Evolutionary conservation across 2,797 vertebrate genomes (phyloP), one percentile per base, ranked within the genome.

Genomic region (Tapirus indicus): DNA sequence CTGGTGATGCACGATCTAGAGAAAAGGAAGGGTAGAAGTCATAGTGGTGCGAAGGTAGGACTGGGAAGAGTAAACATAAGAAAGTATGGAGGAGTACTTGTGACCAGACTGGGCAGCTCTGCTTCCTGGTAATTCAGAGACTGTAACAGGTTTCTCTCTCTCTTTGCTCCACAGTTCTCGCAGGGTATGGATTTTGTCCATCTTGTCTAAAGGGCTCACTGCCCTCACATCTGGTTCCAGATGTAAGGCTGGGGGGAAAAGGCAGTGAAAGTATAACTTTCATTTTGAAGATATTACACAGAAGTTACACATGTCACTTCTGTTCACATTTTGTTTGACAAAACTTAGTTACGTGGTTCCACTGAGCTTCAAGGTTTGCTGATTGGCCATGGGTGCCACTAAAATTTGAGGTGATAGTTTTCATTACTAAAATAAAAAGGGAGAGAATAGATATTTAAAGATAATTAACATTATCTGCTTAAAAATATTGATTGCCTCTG

Each of bases 381-480:
- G 27, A 17, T 56, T 92, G 84, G 18, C 9, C 2, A 13, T 2
- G 1, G 38, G 7, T 47, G 7, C 1, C 17, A 29, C 6, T 90
- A 49, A 83, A 47, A 27, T 25, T 87, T 47, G 27, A 58, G 3
- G 10, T 29, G 13, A 8, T 29, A 6, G 2, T 77, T 82, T 94
- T 54, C 16, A 60, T 52, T 82, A 20, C 44, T 69, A 49, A 85
- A 85, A 82, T 86, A 64, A 80, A 84, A 79, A 44, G 29, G 7
- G n/a, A 47, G 2, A 91, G n/a, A 68, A 84, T 27, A 35, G n/a
- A 60, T 75, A 62, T 82, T 23, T 44, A 14, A 75, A 58, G 54
- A 60, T 6, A 86, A 18, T 32, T 68, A 68, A 90, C 12, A 20
- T 74, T 49, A 77, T 68, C 35, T 35, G 27, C 10, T 58, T 14